Percentiles rank a stretch among this genome's conserved stretches.
Evolutionary conservation across 2,113 vertebrate genomes (phyloP).

Genomic region (Sylvia atricapilla): DNA sequence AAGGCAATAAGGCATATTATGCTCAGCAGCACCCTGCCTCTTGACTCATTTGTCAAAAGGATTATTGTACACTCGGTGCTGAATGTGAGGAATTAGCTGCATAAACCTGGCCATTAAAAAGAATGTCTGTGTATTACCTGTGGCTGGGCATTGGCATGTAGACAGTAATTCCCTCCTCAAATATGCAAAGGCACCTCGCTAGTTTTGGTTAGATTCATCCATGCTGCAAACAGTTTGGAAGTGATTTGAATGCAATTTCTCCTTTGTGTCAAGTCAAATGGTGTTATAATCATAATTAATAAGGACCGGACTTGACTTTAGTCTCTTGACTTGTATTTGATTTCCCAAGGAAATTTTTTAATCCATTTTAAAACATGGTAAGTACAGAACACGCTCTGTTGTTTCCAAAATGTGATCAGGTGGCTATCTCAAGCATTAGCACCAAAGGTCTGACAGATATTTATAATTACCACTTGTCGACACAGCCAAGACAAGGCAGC

Average conservation of each 20-base stretch:
- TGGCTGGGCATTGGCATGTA: neutral
- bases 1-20: constrained; percentile 48
- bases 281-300: constrained; percentile 2
- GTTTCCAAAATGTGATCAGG: neutral
- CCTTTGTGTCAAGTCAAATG: neutral
- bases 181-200: neutral
- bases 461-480: neutral
- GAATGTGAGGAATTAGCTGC: constrained; percentile 33
- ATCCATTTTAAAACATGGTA: neutral
- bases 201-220: neutral
- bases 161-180: neutral
- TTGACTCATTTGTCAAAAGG: constrained; percentile 55
- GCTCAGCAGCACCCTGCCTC: constrained; percentile 50
- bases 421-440: neutral
- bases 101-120: constrained; percentile 19
- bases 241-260: neutral
- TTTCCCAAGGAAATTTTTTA: neutral
- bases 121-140: constrained; percentile 4
- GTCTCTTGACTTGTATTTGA: neutral
- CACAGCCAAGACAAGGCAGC: neutral
- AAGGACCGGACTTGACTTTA: neutral
- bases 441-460: neutral
- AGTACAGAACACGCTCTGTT: neutral
- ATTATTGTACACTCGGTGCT: neutral
- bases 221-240: neutral